Conservation (phyloP, 2,797 vertebrate genomes). For the Eleutherodactylus coqui region DNA sequence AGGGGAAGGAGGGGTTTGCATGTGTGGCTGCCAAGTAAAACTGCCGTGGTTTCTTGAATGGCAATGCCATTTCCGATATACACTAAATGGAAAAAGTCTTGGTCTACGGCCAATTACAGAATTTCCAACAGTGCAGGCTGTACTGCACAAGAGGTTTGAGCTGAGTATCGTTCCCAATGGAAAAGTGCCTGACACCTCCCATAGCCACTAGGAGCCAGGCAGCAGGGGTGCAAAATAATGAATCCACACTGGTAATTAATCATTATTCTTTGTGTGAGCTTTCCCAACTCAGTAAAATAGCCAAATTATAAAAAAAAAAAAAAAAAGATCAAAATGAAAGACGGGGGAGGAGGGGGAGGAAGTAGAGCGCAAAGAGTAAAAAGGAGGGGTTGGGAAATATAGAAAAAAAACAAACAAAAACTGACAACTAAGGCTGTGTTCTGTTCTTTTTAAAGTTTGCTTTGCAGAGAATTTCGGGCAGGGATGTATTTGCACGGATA, state of each 20-base stretch:
- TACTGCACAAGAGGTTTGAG: constrained; percentile 27
- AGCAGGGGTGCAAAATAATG: constrained; percentile 48
- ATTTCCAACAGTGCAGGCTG: constrained; percentile 47
- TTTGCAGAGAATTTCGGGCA: constrained; percentile 17
- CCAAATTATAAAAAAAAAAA: constrained; percentile 21
- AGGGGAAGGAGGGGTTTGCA: constrained; percentile 35
- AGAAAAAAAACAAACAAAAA: not conserved
- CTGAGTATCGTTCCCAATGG: constrained; percentile 8
- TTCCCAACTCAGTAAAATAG: constrained; percentile 53
- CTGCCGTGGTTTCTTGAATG: constrained; percentile 49
- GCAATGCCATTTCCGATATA: constrained; percentile 43
- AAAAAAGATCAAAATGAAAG: constrained; percentile 33
- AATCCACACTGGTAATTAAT: constrained; percentile 61
- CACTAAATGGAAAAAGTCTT: constrained; percentile 38
- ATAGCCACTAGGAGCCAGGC: constrained; percentile 29
- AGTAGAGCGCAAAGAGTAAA: not conserved
- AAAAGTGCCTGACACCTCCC: constrained; percentile 27
- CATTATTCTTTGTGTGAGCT: constrained; percentile 57
- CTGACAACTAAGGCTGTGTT: constrained; percentile 46
- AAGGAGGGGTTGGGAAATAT: not conserved
- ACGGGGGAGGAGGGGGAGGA: not conserved
- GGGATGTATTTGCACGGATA: constrained; percentile 26
- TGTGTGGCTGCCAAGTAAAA: constrained; percentile 52
- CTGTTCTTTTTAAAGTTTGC: constrained; percentile 8
- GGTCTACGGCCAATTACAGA: constrained; percentile 51